phyloP scores from a whole-genome alignment of 2,113 vertebrate species.

The Sterna hirundo region DNA sequence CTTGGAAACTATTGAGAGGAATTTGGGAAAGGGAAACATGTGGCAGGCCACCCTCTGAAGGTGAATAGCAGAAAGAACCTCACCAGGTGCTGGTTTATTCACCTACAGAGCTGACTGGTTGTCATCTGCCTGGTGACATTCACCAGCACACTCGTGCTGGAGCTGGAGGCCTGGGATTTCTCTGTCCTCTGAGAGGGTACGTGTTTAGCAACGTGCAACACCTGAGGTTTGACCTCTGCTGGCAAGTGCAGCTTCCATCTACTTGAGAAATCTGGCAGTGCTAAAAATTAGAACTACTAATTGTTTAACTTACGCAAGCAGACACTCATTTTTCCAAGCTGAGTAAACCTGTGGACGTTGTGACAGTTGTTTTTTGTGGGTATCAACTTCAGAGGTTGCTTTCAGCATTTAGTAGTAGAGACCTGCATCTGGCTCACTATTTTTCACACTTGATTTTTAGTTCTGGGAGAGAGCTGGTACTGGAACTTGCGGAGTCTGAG shows the following conservation, averaged over 20 bases:
- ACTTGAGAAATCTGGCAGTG: neutral
- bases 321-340: neutral
- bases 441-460: neutral
- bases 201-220: accelerated
- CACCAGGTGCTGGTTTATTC: neutral
- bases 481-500: neutral
- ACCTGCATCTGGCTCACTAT: accelerated
- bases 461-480: neutral
- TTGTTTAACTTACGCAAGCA: neutral
- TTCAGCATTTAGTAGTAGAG: neutral
- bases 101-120: neutral
- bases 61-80: neutral
- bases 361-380: neutral
- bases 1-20: neutral
- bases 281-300: neutral
- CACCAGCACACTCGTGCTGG: accelerated
- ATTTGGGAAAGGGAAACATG: neutral
- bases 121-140: neutral
- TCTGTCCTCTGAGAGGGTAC: accelerated
- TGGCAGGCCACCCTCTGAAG: neutral
- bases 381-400: neutral
- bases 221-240: neutral
- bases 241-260: neutral
- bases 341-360: neutral
- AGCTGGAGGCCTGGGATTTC: neutral